Evolutionary conservation across 2,888 invertebrate genomes (phyloP).

Genomic region (Anthoptus insignis): DNA sequence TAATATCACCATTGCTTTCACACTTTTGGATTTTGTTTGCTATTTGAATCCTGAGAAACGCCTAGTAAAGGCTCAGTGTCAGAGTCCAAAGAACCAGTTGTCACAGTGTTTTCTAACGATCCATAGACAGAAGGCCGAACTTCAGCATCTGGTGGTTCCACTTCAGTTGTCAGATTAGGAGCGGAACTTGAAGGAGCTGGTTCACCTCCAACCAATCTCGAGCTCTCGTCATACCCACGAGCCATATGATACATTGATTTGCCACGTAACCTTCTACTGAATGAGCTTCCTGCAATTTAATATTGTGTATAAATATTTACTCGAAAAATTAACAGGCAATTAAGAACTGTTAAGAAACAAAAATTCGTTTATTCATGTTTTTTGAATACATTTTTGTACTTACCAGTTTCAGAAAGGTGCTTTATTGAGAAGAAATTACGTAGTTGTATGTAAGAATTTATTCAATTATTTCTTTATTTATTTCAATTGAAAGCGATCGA

Average conservation of each 20-base stretch:
- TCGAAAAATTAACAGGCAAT: no score
- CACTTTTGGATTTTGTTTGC: slow-evolving; percentile 61
- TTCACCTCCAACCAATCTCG: slow-evolving; percentile 72
- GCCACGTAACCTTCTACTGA: slow-evolving; percentile 93
- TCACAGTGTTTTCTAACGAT: slow-evolving; percentile 68
- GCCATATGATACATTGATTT: slow-evolving; percentile 92
- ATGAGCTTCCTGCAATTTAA: slow-evolving; percentile 87
- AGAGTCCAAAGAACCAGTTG: slow-evolving; percentile 58
- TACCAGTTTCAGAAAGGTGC: no score
- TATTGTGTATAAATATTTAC: no score
- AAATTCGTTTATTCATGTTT: no score
- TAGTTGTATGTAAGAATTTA: no score
- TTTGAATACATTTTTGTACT: no score
- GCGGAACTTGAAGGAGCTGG: slow-evolving; percentile 71
- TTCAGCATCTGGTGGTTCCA: slow-evolving; percentile 65
- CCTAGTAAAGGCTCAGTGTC: slow-evolving; percentile 71
- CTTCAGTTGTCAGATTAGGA: slow-evolving; percentile 66
- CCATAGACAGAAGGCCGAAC: slow-evolving; percentile 72
- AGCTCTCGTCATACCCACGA: slow-evolving; percentile 89
- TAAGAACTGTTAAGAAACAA: no score
- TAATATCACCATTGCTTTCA: slow-evolving; percentile 51
- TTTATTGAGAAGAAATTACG: no score
- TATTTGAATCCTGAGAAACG: slow-evolving; percentile 46
- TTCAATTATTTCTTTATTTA: no score
- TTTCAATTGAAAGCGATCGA: no score